phyloP scores from a whole-genome alignment of 2,888 invertebrate genomes.

The Resseliella maxima region DNA sequence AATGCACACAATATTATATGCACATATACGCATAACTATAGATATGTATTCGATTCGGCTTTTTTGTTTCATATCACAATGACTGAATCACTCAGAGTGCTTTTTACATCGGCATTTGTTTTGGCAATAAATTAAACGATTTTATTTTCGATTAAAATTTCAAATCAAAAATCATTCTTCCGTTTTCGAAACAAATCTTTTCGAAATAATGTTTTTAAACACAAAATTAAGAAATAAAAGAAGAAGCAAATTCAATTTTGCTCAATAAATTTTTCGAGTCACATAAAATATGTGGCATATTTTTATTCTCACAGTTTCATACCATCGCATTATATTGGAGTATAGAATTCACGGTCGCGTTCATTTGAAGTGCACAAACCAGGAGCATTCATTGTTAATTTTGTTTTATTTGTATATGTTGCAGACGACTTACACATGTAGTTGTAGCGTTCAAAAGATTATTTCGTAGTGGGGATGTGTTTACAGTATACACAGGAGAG shows the following conservation, averaged over 20 bases:
- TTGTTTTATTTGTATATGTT: neutral
- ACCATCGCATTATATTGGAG: neutral
- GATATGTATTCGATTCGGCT: neutral
- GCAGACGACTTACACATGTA: constrained; percentile 6
- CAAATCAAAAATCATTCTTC: no score
- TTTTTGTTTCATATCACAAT: neutral
- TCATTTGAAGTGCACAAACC: constrained; percentile 25
- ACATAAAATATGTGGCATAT: neutral
- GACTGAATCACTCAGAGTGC: neutral
- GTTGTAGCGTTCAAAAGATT: constrained; percentile 38
- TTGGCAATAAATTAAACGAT: neutral
- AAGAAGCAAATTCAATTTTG: no score
- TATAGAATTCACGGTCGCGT: constrained; percentile 22
- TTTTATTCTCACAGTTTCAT: neutral
- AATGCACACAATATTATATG: neutral
- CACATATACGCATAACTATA: neutral
- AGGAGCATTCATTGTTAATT: constrained; percentile 33
- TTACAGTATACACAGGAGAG: constrained; percentile 22
- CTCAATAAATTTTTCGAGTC: no score
- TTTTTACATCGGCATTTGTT: neutral
- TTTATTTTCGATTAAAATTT: no score
- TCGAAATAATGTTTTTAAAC: no score
- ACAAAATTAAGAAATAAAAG: no score
- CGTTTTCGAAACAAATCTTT: no score
- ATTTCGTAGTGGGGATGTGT: neutral